These are phyloP conservation scores for Mycalesis mineus DNA, from an alignment of 2,888 invertebrate species.

Conservation along the genomic window DNA sequence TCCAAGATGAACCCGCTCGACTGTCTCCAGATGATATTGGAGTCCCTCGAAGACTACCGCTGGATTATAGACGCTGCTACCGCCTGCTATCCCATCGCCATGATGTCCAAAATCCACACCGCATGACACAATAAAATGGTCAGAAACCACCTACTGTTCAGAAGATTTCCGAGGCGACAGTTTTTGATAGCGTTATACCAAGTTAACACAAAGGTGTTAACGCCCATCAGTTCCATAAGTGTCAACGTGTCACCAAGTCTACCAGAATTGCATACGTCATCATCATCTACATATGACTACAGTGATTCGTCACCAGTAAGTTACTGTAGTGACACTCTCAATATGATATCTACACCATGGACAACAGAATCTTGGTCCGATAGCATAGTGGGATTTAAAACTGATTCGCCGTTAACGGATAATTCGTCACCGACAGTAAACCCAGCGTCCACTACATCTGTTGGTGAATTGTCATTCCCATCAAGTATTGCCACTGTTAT, in stretches of 20 bases:
- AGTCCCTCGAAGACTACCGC: conserved; percentile 53
- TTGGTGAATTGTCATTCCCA: conserved; percentile 20
- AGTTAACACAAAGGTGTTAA: background rate
- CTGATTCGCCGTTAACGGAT: background rate
- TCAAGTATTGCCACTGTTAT: background rate
- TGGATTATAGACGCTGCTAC: conserved; percentile 61
- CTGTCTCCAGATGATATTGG: conserved; percentile 46
- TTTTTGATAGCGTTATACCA: background rate
- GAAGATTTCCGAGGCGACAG: background rate
- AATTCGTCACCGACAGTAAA: conserved; percentile 17
- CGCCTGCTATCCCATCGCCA: conserved; percentile 55
- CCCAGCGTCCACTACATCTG: conserved; percentile 37
- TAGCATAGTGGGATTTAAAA: background rate
- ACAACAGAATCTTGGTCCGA: conserved; percentile 40
- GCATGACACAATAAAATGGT: conserved; percentile 36
- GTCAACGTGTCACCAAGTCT: conserved; percentile 16
- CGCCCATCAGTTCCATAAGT: background rate
- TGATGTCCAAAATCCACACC: conserved; percentile 60
- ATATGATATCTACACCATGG: conserved; percentile 55
- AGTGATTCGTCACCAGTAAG: conserved; percentile 4
- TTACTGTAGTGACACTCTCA: conserved; percentile 38
- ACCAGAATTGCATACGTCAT: conserved; percentile 11
- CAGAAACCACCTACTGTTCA: conserved; percentile 1
- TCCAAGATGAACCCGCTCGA: conserved; percentile 52
- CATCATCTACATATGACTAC: conserved; percentile 6